phyloP scores from a whole-genome alignment of 1,140 invertebrate species.

The Goniozus legneri region DNA sequence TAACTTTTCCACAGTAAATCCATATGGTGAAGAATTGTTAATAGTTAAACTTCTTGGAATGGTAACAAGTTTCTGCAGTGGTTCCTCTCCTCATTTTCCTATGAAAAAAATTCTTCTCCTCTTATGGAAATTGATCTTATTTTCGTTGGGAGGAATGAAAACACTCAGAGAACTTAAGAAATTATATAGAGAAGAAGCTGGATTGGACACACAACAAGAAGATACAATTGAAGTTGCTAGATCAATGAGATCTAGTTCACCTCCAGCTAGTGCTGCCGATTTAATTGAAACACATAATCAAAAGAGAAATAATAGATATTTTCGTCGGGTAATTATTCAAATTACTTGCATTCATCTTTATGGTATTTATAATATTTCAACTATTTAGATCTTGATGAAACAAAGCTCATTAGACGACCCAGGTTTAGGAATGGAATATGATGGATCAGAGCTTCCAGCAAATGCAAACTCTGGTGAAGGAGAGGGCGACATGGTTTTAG shows the following conservation, averaged over 20 bases:
- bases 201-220: constrained; percentile 75
- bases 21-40: constrained; percentile 74
- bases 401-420: constrained; percentile 91
- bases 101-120: constrained; percentile 97
- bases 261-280: constrained; percentile 89
- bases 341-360: constrained; percentile 11
- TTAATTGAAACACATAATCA: constrained; percentile 86
- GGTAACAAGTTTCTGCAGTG: constrained; percentile 93
- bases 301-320: constrained; percentile 64
- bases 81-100: constrained; percentile 91
- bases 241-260: constrained; percentile 91
- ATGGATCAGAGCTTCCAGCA: constrained; percentile 38
- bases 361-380: constrained; percentile 5
- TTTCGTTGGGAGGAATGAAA: constrained; percentile 86
- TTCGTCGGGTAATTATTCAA: constrained; percentile 53
- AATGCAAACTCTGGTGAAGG: constrained; percentile 29
- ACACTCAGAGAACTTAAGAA: constrained; percentile 73
- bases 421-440: constrained; percentile 65
- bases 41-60: constrained; percentile 87
- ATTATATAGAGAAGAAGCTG: constrained; percentile 67
- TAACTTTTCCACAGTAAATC: constrained; percentile 34
- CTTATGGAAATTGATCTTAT: constrained; percentile 91
- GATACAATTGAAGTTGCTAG: constrained; percentile 91
- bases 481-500: constrained; percentile 34
- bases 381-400: constrained; percentile 76